Evolutionary conservation across 37 sponge, comb jelly and placozoan genomes (phyloP).

Genomic region (Theonella swinhoei): DNA sequence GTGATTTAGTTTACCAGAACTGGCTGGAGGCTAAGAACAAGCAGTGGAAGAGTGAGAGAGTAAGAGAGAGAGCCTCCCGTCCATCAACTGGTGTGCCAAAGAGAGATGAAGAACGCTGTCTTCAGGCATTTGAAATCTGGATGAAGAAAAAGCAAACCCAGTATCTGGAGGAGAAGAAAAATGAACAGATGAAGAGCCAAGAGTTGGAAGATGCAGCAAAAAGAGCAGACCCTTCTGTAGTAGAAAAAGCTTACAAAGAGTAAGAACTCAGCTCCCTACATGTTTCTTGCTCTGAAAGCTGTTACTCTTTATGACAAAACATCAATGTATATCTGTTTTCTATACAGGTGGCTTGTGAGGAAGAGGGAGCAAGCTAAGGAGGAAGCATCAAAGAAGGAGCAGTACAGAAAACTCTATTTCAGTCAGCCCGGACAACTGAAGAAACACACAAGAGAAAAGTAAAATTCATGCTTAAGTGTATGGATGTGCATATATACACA

Average conservation of each 20-base stretch:
- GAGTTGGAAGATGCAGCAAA: slow-evolving; percentile 32
- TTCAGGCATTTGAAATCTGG: slow-evolving; percentile 54
- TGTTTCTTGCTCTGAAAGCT: not conserved
- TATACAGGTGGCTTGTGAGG: slow-evolving; percentile 54
- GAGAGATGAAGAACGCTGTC: not conserved
- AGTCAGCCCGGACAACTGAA: slow-evolving; percentile 15
- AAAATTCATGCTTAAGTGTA: not conserved
- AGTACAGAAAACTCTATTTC: slow-evolving; percentile 27
- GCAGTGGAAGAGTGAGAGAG: not conserved
- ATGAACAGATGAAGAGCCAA: not conserved
- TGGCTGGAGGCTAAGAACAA: slow-evolving; percentile 52
- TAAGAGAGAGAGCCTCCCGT: not conserved
- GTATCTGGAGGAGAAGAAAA: slow-evolving; percentile 1
- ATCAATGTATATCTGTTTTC: not conserved
- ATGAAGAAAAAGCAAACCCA: slow-evolving; percentile 42
- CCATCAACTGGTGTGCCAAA: slow-evolving; percentile 3
- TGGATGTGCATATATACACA: not conserved
- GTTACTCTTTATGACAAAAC: not conserved
- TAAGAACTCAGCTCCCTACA: not conserved
- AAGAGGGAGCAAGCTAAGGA: slow-evolving; percentile 44
- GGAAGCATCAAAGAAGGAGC: slow-evolving; percentile 29
- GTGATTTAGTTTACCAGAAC: slow-evolving; percentile 34
- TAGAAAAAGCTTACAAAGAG: slow-evolving; percentile 57
- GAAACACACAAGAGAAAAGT: not conserved
- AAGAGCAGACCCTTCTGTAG: slow-evolving; percentile 10